phyloP scores from a whole-genome alignment of 2,113 vertebrate genomes.

The Sciurus niger region DNA sequence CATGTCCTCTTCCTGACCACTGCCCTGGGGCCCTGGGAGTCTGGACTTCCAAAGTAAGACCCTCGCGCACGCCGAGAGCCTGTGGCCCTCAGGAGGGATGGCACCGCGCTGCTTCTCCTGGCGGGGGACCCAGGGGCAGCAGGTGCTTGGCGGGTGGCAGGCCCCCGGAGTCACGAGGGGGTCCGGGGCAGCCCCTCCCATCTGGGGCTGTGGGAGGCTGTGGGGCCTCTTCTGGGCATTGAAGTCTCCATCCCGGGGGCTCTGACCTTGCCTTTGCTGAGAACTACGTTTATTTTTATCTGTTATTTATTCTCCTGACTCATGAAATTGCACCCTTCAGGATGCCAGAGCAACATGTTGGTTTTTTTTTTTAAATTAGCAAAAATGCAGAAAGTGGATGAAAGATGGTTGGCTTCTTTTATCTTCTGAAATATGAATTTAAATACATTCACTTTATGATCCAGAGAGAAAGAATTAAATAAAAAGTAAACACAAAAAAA shows the following conservation, averaged over 20 bases:
- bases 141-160: neutral
- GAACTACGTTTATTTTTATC: constrained; percentile 73
- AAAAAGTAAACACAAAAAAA: constrained; percentile 19
- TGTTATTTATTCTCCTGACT: constrained; percentile 81
- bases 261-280: constrained; percentile 46
- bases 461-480: constrained; percentile 49
- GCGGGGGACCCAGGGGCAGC: fast-evolving
- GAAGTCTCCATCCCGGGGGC: neutral
- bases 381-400: constrained; percentile 60
- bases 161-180: fast-evolving
- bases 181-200: fast-evolving
- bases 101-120: no score
- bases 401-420: constrained; percentile 72
- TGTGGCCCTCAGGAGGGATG: no score
- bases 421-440: constrained; percentile 68
- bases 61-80: fast-evolving
- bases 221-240: fast-evolving
- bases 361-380: constrained; percentile 42
- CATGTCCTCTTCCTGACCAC: neutral
- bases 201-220: fast-evolving
- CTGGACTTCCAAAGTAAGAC: fast-evolving
- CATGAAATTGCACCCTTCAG: constrained; percentile 76
- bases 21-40: fast-evolving
- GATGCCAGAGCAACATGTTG: constrained; percentile 70
- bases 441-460: constrained; percentile 67